phyloP scores from a whole-genome alignment of 2,888 invertebrate species.

The Athrips mouffetella region DNA sequence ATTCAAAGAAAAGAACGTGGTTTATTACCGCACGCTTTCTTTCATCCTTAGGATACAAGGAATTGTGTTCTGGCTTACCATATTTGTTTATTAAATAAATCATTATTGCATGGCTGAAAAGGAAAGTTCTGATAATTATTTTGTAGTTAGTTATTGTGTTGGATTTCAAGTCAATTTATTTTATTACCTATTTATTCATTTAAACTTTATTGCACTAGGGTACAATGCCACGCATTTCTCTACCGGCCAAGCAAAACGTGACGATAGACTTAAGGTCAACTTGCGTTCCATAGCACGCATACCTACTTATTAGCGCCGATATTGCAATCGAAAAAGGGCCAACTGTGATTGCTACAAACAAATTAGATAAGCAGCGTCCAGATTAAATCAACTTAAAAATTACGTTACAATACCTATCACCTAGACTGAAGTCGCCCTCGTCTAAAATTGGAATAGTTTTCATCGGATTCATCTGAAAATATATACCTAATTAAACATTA shows the following conservation, averaged over 20 bases:
- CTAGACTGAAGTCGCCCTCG: conserved; percentile 55
- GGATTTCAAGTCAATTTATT: background rate
- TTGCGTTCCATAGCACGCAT: too few relatives aligned
- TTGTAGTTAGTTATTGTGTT: background rate
- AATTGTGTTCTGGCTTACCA: conserved; percentile 44
- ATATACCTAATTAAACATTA: background rate
- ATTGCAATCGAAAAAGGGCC: too few relatives aligned
- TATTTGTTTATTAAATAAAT: conserved; percentile 60
- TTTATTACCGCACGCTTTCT: conserved; percentile 52
- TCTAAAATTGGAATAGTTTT: conserved; percentile 57
- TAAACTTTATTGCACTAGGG: too few relatives aligned
- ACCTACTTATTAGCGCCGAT: too few relatives aligned
- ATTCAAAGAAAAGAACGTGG: conserved; percentile 60
- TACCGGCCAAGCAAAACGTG: too few relatives aligned
- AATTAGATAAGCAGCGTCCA: too few relatives aligned
- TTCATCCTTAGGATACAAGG: conserved; percentile 51
- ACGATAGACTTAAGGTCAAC: too few relatives aligned
- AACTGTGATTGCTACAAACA: too few relatives aligned
- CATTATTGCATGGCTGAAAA: conserved; percentile 63
- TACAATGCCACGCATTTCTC: too few relatives aligned
- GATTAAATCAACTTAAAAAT: too few relatives aligned
- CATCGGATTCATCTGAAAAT: conserved; percentile 68
- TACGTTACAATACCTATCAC: conserved; percentile 70
- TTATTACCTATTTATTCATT: too few relatives aligned
- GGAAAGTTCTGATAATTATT: background rate